phyloP scores from a whole-genome alignment of 2,113 vertebrate genomes.

The Cinclus cinclus region DNA sequence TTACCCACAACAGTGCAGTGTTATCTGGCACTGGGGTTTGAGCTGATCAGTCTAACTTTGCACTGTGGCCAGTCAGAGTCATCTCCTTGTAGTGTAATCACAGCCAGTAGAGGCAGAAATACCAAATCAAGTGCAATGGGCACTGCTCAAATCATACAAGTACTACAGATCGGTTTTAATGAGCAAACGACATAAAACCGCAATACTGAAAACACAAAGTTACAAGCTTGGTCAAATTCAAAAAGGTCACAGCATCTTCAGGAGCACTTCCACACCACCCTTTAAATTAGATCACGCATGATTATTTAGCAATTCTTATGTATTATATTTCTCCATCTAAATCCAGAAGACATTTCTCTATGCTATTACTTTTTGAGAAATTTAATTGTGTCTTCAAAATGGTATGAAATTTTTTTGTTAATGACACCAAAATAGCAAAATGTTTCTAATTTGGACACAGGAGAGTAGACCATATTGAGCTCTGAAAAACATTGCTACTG shows the following conservation, averaged over 20 bases:
- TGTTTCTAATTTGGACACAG: neutral
- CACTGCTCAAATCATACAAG: neutral
- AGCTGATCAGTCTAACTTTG: neutral
- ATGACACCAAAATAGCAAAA: neutral
- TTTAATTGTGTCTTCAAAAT: neutral
- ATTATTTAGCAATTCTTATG: neutral
- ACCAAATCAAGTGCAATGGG: neutral
- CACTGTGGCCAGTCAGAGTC: neutral
- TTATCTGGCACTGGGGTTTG: neutral
- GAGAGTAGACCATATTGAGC: neutral
- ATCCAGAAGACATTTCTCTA: neutral
- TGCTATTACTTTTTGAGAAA: neutral
- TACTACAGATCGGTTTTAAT: neutral
- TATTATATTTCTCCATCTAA: neutral
- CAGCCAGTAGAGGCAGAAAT: neutral
- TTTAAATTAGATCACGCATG: neutral
- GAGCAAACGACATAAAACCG: neutral
- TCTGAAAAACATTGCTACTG: neutral
- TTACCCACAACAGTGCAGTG: neutral
- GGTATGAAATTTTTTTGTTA: neutral
- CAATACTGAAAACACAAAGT: neutral
- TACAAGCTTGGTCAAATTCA: neutral
- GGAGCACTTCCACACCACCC: neutral
- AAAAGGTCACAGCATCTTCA: neutral
- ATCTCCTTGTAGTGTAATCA: neutral